A percentile compares a stretch with the other conserved stretches of the same genome.
These are phyloP conservation scores for Microplitis deprimator DNA, from an alignment of 2,888 invertebrate species.

Conservation along the genomic window DNA sequence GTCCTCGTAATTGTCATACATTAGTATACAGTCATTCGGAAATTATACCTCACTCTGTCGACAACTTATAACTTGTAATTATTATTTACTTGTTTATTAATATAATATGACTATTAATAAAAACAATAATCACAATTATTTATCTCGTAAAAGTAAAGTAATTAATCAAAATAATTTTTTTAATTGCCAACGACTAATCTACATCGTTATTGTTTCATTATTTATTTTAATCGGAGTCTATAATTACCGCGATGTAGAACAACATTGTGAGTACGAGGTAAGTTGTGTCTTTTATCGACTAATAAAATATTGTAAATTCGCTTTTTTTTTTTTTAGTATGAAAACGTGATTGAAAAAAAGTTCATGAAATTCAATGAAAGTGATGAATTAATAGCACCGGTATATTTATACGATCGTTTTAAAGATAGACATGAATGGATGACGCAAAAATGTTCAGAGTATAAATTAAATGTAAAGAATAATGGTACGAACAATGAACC, in stretches of 20 bases:
- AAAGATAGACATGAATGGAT: conserved; percentile 73
- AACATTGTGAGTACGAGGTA: conserved; percentile 7
- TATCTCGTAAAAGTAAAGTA: neutral
- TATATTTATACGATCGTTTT: neutral
- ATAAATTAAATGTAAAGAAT: neutral
- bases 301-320: neutral
- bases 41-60: conserved; percentile 19
- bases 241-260: neutral
- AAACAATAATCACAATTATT: neutral
- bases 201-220: neutral
- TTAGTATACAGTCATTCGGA: conserved; percentile 6
- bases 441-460: conserved; percentile 75
- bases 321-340: neutral
- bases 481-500: conserved; percentile 77
- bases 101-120: conserved; percentile 24
- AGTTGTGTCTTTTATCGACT: neutral
- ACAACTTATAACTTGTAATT: neutral
- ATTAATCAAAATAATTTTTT: neutral
- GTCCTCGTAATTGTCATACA: conserved; percentile 5
- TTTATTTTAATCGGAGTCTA: conserved; percentile 6
- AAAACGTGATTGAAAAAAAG: neutral
- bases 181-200: neutral
- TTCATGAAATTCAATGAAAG: neutral
- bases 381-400: neutral
- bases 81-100: conserved; percentile 8